Percentiles rank a stretch among this genome's conserved stretches.
Evolutionary conservation across 2,113 vertebrate species (phyloP).

Genomic region (Saccopteryx leptura): DNA sequence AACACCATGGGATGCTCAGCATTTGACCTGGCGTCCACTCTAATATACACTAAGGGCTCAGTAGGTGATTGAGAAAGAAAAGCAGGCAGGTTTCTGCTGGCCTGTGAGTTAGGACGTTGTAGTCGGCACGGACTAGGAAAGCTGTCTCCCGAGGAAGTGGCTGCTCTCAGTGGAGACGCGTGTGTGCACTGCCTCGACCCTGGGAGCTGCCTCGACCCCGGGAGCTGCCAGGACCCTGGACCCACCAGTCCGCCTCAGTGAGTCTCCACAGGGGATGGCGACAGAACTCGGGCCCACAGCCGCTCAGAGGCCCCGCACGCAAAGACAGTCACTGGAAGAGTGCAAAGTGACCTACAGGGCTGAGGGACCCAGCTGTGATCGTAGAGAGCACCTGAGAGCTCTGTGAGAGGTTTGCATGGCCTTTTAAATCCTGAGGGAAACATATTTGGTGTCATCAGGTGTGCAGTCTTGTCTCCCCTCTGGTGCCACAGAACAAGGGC

Average conservation of each 20-base stretch:
- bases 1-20: not conserved
- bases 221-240: not conserved
- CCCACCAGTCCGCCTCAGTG: not conserved
- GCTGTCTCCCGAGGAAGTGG: not conserved
- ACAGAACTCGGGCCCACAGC: not conserved
- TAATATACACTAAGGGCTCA: not conserved
- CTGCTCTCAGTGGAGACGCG: not conserved
- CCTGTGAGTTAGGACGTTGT: not conserved
- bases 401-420: not conserved
- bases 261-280: not conserved
- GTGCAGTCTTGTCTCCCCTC: not conserved
- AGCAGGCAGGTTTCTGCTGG: not conserved
- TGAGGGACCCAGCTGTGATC: not conserved
- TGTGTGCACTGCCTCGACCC: not conserved
- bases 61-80: not conserved
- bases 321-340: not conserved
- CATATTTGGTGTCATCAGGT: not conserved
- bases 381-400: not conserved
- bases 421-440: not conserved
- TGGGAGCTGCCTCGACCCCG: accelerated
- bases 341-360: not conserved
- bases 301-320: not conserved
- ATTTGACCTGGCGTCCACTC: not conserved
- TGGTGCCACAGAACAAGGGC: not conserved
- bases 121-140: not conserved